Percentiles rank a stretch among this genome's conserved stretches.
These are phyloP conservation scores for Physeter macrocephalus DNA, from an alignment of 2,113 vertebrate species.

Conservation along the genomic window DNA sequence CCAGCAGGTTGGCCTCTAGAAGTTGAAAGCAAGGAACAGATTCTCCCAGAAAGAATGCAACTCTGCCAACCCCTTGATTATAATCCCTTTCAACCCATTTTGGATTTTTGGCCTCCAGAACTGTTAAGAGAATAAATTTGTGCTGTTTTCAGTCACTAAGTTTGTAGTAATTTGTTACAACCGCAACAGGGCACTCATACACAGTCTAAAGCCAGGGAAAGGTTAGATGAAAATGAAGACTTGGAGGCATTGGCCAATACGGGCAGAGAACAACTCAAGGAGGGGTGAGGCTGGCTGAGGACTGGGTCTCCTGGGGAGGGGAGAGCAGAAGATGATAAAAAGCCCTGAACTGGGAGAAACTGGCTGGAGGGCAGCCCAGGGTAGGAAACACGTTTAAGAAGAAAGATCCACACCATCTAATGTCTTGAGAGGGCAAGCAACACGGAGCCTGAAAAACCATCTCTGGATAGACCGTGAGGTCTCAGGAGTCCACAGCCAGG, in stretches of 20 bases:
- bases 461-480: not conserved
- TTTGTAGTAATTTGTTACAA: not conserved
- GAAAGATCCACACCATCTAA: not conserved
- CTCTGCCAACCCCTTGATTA: not conserved
- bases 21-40: not conserved
- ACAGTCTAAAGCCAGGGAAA: not conserved
- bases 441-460: not conserved
- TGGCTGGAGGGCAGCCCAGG: too few species aligned
- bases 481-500: not conserved
- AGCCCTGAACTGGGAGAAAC: not conserved
- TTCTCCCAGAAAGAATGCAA: not conserved
- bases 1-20: fast-evolving
- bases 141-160: not conserved
- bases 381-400: not conserved
- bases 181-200: not conserved
- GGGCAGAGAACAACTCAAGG: not conserved
- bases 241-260: fast-evolving
- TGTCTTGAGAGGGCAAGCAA: not conserved
- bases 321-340: not conserved
- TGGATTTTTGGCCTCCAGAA: not conserved
- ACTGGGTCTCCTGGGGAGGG: not conserved
- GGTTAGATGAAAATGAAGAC: not conserved
- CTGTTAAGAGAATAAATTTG: not conserved
- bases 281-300: not conserved
- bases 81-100: not conserved